A percentile compares a stretch with the other conserved stretches of the same genome.
phyloP scores from a whole-genome alignment of 30 jellyfish, hydroid and myxozoan species.

The Cassiopea xamachana region DNA sequence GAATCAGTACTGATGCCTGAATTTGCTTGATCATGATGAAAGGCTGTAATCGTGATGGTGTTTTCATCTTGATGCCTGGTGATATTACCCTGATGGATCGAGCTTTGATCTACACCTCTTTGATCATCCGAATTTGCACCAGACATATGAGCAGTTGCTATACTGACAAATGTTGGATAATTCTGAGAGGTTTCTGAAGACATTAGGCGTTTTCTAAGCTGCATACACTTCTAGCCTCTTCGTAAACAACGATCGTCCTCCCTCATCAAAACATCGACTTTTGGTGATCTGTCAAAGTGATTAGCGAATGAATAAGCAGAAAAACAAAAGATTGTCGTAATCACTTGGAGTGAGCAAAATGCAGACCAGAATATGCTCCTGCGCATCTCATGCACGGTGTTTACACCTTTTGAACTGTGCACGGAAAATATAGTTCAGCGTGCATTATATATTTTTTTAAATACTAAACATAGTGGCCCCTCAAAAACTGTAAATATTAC shows the following conservation, averaged over 20 bases:
- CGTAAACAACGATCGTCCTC: slow-evolving; percentile 39
- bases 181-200: slow-evolving; percentile 35
- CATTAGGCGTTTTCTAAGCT: slow-evolving; percentile 28
- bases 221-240: neutral
- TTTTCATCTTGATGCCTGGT: slow-evolving; percentile 36
- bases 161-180: slow-evolving; percentile 58
- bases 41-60: slow-evolving; percentile 67
- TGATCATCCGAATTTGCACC: slow-evolving; percentile 32
- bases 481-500: no score
- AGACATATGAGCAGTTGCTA: slow-evolving; percentile 45
- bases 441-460: no score
- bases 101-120: slow-evolving; percentile 8
- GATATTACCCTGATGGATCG: slow-evolving; percentile 57
- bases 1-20: slow-evolving; percentile 50
- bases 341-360: slow-evolving; percentile 13
- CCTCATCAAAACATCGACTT: slow-evolving; percentile 45
- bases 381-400: neutral
- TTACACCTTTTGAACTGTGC: no score
- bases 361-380: slow-evolving; percentile 46
- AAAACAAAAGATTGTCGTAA: slow-evolving; percentile 55
- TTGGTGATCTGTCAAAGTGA: slow-evolving; percentile 71
- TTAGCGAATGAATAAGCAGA: slow-evolving; percentile 37
- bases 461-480: no score
- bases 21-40: slow-evolving; percentile 53
- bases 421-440: no score